These are phyloP conservation scores for Pararge aegeria DNA, from an alignment of 1,140 invertebrate species.

Conservation along the genomic window DNA sequence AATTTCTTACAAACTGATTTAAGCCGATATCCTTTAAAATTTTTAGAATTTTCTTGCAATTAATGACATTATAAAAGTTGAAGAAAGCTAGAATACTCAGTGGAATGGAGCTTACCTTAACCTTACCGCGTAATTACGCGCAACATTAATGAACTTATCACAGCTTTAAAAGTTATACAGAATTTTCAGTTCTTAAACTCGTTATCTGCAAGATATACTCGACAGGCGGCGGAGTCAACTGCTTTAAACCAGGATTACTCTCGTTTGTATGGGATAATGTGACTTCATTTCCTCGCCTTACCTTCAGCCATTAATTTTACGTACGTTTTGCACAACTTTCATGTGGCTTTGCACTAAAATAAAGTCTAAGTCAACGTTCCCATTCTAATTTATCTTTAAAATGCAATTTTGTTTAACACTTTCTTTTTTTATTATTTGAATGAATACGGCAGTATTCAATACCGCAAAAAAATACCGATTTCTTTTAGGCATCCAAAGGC, in stretches of 20 bases:
- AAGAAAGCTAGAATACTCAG: too few species aligned
- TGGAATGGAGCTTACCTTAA: neutral
- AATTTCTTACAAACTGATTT: too few species aligned
- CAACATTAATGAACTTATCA: slow-evolving; percentile 14
- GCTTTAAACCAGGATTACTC: neutral
- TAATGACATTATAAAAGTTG: too few species aligned
- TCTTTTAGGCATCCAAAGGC: too few species aligned
- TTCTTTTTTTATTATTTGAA: too few species aligned
- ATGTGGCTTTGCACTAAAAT: neutral
- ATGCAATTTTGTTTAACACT: too few species aligned
- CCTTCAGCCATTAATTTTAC: neutral
- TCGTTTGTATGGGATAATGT: neutral
- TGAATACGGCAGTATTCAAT: too few species aligned
- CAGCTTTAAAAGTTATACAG: slow-evolving; percentile 1
- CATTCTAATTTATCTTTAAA: too few species aligned
- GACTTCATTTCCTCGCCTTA: neutral
- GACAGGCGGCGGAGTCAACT: neutral
- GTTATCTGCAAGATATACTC: slow-evolving; percentile 12
- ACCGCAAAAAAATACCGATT: too few species aligned
- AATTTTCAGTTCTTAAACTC: slow-evolving; percentile 8
- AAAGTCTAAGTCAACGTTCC: too few species aligned
- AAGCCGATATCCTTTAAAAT: too few species aligned
- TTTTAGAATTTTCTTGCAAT: too few species aligned
- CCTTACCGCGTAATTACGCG: slow-evolving; percentile 5
- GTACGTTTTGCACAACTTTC: neutral